Evolutionary conservation across 2,888 invertebrate species (phyloP), one percentile per base, ranked within the genome.

Genomic region (Cheilosia vernalis): DNA sequence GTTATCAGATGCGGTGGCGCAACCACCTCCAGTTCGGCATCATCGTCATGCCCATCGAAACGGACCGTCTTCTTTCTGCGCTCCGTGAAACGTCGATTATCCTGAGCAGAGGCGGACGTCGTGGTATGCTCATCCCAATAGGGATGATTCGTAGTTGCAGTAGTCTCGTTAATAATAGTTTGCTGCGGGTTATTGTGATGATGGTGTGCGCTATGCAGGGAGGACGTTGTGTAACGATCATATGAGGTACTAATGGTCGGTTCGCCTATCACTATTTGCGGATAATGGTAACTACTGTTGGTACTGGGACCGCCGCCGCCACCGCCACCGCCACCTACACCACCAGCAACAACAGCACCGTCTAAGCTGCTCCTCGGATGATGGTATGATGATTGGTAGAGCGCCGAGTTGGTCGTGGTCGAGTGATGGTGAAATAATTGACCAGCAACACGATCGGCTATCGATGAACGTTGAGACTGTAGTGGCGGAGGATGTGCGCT

Each of bases 51-150:
- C 67, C 95, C 95, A 92, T 97, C 97, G 93, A 98, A 97, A 87
- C 97, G 95, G 89, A 98, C 97, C 86, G 97, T 97, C 93, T 97
- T 98, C 95, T 98, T 98, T 95, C 97, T 96, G 91, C 97, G 94
- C 92, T 97, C 97, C 87, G 96, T 96, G 92, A 96, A 96, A 90
- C 96, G 94, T 89, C 96, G 94, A 92, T 95, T 95, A 92, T 96
- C 96, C 88, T 92, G 92, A 53, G 92, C 87, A 74, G 87, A 87
- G 66, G 76, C 91, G 44, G 90, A 89, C 69, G 89, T 89, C 40
- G 91, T 89, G 40, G 87, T 88, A 63, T 87, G 85, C 51, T 88
- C 88, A 88, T 91, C 90, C 88, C 88, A 89, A 85, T 88, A 89
- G 66, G 88, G 88, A 87, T 89, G 84, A 76, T 87, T 84, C 58